Percentiles rank a stretch among this genome's conserved stretches.
Evolutionary conservation across 1,140 invertebrate species (phyloP).

Genomic region (Archivesica marissinica): DNA sequence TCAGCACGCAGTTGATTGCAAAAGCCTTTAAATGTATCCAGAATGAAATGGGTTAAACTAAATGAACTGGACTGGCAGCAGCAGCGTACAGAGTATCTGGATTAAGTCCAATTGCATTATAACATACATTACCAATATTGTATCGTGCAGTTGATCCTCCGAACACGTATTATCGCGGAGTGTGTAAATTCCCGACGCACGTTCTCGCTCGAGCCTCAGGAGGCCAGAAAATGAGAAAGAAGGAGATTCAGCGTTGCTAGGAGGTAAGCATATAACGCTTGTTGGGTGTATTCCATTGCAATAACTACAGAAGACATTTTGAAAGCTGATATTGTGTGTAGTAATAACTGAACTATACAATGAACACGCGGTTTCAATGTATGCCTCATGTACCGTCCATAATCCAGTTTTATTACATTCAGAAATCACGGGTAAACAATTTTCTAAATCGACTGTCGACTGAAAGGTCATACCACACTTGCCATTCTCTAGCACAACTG

Average conservation of each 20-base stretch:
- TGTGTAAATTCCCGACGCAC: neutral
- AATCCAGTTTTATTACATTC: neutral
- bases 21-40: too few relatives aligned
- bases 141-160: neutral
- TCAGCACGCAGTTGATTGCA: too few relatives aligned
- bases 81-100: too few relatives aligned
- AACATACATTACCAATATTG: neutral
- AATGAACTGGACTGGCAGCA: too few relatives aligned
- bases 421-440: neutral
- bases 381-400: neutral
- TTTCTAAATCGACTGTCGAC: neutral
- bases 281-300: neutral
- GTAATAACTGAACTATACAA: neutral
- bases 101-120: too few relatives aligned
- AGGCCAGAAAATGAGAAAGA: neutral
- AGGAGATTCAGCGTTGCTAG: neutral
- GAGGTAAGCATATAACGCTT: neutral
- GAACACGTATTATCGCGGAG: neutral
- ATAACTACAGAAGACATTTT: conserved; percentile 1
- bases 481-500: too few relatives aligned
- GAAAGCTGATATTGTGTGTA: neutral
- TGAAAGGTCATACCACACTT: neutral
- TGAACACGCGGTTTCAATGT: neutral
- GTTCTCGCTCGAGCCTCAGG: neutral
- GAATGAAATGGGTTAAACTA: too few relatives aligned